These are phyloP conservation scores for Clamator glandarius DNA, from an alignment of 2,797 vertebrate genomes.

Conservation along the genomic window DNA sequence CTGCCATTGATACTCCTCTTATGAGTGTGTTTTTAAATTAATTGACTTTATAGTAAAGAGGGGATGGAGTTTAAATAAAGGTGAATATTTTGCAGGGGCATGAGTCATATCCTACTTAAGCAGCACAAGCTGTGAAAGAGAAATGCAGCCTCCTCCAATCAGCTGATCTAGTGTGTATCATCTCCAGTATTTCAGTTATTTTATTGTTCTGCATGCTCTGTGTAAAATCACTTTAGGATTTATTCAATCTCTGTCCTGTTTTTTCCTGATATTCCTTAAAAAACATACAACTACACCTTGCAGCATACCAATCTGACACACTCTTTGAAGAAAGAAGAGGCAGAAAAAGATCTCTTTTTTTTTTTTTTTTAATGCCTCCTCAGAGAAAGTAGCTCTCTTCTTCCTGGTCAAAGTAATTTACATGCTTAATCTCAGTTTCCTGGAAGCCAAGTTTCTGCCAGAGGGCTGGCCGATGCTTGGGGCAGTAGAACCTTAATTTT, in stretches of 20 bases:
- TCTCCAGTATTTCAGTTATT: not conserved
- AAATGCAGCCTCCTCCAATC: not conserved
- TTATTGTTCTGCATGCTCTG: not conserved
- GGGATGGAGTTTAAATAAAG: not conserved
- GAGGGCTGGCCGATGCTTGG: not conserved
- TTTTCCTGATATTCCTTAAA: not conserved
- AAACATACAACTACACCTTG: not conserved
- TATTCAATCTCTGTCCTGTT: not conserved
- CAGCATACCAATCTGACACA: not conserved
- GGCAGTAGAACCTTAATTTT: not conserved
- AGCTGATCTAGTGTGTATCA: not conserved
- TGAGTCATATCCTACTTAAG: not conserved
- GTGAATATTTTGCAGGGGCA: not conserved
- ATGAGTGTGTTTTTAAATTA: not conserved
- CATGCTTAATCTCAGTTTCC: not conserved
- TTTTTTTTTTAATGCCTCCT: not conserved
- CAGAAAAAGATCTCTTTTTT: not conserved
- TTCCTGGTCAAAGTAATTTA: not conserved
- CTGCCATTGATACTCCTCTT: not conserved
- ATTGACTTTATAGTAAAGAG: slow-evolving; percentile 4
- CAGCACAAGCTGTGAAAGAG: not conserved
- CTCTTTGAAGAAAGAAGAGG: not conserved
- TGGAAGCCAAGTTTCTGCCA: not conserved
- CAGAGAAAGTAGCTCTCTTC: not conserved
- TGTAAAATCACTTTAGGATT: not conserved